These are phyloP conservation scores for Diarsia dahlii DNA, from an alignment of 2,888 invertebrate species.

Conservation along the genomic window DNA sequence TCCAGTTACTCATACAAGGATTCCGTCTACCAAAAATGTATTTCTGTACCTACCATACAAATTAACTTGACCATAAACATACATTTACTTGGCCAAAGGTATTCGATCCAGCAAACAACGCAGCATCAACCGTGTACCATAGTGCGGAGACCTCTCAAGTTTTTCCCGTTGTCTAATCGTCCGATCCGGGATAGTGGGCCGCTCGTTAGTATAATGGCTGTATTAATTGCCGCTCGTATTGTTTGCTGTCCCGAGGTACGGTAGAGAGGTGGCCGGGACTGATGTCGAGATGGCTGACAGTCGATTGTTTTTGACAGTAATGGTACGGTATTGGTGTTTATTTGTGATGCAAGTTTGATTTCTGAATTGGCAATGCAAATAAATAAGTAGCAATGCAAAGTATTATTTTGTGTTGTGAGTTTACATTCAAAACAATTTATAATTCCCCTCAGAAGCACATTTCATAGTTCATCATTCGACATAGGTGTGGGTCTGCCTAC, in stretches of 20 bases:
- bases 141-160: conserved; percentile 65
- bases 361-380: neutral
- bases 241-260: conserved; percentile 73
- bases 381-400: neutral
- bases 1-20: neutral
- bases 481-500: neutral
- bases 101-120: conserved; percentile 54
- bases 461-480: no score
- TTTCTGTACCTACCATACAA: neutral
- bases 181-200: conserved; percentile 73
- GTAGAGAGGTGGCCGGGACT: conserved; percentile 44
- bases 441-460: neutral
- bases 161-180: conserved; percentile 77
- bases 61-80: conserved; percentile 24
- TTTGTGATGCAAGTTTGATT: neutral
- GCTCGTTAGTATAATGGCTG: conserved; percentile 83
- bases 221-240: conserved; percentile 84
- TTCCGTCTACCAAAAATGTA: neutral
- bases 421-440: neutral
- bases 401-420: neutral
- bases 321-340: neutral
- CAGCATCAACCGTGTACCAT: conserved; percentile 36
- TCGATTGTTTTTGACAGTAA: conserved; percentile 32
- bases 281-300: conserved; percentile 43
- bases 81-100: conserved; percentile 35